phyloP scores from a whole-genome alignment of 64 coral and sea anemone genomes.

The Montipora cactus region DNA sequence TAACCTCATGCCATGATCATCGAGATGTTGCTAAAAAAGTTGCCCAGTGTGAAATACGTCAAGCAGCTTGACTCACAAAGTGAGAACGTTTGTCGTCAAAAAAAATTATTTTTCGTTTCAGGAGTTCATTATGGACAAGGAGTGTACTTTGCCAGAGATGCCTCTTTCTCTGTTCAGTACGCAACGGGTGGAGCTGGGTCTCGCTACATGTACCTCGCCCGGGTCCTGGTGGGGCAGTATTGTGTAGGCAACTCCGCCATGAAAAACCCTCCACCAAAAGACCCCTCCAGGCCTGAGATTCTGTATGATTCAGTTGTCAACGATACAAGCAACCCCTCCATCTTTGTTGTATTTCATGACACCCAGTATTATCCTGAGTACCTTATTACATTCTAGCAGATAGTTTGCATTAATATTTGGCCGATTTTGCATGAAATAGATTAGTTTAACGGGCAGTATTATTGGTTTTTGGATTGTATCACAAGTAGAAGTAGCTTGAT shows the following conservation, averaged over 20 bases:
- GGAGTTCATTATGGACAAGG: background rate
- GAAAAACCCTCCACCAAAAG: conserved; percentile 7
- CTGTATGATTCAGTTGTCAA: conserved; percentile 52
- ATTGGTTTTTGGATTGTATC: too few species aligned
- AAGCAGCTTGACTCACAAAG: too few species aligned
- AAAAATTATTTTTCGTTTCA: background rate
- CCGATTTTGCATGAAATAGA: too few species aligned
- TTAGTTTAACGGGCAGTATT: too few species aligned
- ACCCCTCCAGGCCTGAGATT: background rate
- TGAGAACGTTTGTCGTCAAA: too few species aligned
- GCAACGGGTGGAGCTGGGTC: background rate
- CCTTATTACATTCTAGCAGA: conserved; percentile 44
- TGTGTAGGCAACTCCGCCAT: background rate
- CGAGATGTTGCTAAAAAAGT: too few species aligned
- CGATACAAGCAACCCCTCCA: background rate
- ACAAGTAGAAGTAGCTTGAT: too few species aligned
- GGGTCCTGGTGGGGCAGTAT: conserved; percentile 35
- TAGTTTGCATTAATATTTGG: too few species aligned
- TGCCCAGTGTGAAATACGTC: too few species aligned
- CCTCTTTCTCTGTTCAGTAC: conserved; percentile 37
- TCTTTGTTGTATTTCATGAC: conserved; percentile 76
- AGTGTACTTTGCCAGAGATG: conserved; percentile 72
- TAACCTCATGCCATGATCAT: too few species aligned
- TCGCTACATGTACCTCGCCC: conserved; percentile 34
- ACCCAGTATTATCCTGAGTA: conserved; percentile 74